Evolutionary conservation across 2,113 vertebrate species (phyloP).

Genomic region (Coryphaenoides rupestris): DNA sequence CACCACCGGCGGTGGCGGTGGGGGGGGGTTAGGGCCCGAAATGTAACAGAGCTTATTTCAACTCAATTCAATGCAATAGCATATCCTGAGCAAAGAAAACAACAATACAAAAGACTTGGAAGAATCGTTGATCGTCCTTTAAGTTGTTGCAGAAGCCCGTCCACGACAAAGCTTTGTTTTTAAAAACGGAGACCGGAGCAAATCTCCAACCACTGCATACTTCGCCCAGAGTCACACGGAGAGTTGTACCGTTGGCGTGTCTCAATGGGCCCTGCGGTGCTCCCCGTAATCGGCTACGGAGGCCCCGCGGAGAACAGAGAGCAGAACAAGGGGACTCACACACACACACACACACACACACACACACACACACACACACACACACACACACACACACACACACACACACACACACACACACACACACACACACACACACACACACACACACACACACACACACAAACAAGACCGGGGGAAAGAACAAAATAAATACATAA

Average conservation of each 20-base stretch:
- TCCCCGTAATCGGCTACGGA: conserved; percentile 54
- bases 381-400: conserved; percentile 45
- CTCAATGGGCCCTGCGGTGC: conserved; percentile 19
- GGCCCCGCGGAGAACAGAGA: too few relatives aligned
- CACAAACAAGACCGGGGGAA: conserved; percentile 46
- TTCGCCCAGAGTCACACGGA: conserved; percentile 40
- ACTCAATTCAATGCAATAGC: conserved; percentile 35
- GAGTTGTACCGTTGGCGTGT: conserved; percentile 18
- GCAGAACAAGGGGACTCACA: conserved; percentile 30
- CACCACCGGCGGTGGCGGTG: too few relatives aligned
- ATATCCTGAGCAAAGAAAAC: conserved; percentile 43
- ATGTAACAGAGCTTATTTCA: conserved; percentile 36
- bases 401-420: conserved; percentile 49
- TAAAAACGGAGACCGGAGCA: conserved; percentile 44
- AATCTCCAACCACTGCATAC: conserved; percentile 57
- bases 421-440: conserved; percentile 49
- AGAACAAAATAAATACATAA: conserved; percentile 21
- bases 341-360: conserved; percentile 44
- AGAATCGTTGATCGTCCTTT: conserved; percentile 38
- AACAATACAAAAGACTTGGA: conserved; percentile 13
- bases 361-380: conserved; percentile 51
- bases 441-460: conserved; percentile 49
- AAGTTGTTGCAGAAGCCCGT: conserved; percentile 19
- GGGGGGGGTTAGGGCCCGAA: too few relatives aligned
- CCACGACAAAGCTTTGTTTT: too few relatives aligned